phyloP scores from a whole-genome alignment of 2,797 vertebrate species.

The Catharus ustulatus region DNA sequence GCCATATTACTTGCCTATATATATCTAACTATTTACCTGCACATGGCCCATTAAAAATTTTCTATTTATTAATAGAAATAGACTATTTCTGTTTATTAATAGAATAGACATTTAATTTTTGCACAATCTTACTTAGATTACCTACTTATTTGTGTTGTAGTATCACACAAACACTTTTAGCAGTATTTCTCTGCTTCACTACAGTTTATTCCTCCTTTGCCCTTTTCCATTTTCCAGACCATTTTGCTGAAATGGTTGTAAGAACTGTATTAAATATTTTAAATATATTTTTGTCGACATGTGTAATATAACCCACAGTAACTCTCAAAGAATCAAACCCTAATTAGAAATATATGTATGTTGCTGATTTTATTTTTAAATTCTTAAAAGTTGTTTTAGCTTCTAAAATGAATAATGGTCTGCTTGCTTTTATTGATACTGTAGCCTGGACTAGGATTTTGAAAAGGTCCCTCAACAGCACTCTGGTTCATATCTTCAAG shows the following conservation, averaged over 20 bases:
- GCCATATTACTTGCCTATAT: not conserved
- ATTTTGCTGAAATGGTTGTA: not conserved
- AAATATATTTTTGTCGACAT: not conserved
- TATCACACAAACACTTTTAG: not conserved
- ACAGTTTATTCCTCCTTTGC: not conserved
- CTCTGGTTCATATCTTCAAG: not conserved
- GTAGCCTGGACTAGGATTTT: not conserved
- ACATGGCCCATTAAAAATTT: not conserved
- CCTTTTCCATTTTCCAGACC: not conserved
- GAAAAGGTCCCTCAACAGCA: not conserved
- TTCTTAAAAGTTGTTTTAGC: not conserved
- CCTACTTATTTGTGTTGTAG: not conserved
- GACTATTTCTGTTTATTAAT: too few species aligned
- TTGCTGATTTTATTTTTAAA: not conserved
- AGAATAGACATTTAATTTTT: not conserved
- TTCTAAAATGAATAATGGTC: not conserved
- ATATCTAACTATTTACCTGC: not conserved
- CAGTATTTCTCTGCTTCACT: not conserved
- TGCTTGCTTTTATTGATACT: not conserved
- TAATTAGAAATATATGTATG: not conserved
- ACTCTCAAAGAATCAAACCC: not conserved
- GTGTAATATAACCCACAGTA: not conserved
- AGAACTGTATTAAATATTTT: not conserved
- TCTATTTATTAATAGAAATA: not conserved
- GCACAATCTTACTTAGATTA: not conserved